Evolutionary conservation across 2,888 invertebrate genomes (phyloP).

Genomic region (Gisinianus flammeolus): DNA sequence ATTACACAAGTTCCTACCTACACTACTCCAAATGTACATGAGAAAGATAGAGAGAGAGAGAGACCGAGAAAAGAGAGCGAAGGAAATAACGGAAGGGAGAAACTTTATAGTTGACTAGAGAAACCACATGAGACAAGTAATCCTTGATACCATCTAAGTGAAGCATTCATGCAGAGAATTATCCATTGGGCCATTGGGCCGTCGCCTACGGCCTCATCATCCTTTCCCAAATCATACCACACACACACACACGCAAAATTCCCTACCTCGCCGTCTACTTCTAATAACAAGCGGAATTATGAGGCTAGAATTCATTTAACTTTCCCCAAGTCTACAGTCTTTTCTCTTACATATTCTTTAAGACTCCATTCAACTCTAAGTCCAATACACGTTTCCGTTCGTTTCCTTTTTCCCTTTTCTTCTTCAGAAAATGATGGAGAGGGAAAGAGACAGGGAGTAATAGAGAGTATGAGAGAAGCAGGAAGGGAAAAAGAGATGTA

Average conservation of each 20-base stretch:
- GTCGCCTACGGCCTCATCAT: neutral
- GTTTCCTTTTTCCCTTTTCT: neutral
- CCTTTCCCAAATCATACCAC: neutral
- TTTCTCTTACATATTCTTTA: neutral
- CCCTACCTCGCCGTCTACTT: neutral
- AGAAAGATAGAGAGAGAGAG: too few species aligned
- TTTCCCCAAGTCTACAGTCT: neutral
- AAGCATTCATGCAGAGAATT: slow-evolving; percentile 36
- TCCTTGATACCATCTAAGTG: slow-evolving; percentile 37
- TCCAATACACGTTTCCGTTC: neutral
- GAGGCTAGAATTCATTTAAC: slow-evolving; percentile 10
- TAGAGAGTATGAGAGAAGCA: neutral
- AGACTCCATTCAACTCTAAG: neutral
- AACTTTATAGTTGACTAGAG: slow-evolving; percentile 10
- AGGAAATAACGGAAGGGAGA: neutral
- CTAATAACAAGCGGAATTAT: slow-evolving; percentile 5
- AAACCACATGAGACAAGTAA: slow-evolving; percentile 32
- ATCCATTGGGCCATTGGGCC: slow-evolving; percentile 32
- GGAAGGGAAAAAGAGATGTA: neutral
- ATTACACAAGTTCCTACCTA: neutral
- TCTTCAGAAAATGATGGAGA: too few species aligned
- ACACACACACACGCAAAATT: slow-evolving; percentile 1
- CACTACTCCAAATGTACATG: too few species aligned
- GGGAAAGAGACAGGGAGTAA: too few species aligned
- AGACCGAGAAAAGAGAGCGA: neutral